phyloP scores from a whole-genome alignment of 2,113 vertebrate genomes.

The Ptilonorhynchus violaceus region DNA sequence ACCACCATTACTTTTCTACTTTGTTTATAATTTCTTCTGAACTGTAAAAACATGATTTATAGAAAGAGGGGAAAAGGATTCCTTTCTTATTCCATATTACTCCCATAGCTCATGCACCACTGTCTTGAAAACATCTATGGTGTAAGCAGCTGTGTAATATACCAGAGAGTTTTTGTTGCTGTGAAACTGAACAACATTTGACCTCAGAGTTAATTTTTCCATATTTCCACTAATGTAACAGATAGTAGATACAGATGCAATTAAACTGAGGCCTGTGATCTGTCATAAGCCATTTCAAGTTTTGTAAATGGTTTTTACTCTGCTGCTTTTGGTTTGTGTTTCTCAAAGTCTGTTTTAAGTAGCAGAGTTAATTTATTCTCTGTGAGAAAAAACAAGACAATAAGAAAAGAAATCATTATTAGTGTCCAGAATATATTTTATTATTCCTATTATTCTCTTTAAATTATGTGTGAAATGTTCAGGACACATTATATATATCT shows the following conservation, averaged over 20 bases:
- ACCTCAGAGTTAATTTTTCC: background rate
- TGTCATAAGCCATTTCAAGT: background rate
- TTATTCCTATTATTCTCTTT: background rate
- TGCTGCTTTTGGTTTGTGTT: background rate
- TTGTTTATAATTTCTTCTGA: background rate
- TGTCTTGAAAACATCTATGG: background rate
- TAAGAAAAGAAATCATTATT: background rate
- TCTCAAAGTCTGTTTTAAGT: background rate
- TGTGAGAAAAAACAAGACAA: background rate
- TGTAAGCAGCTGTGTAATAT: background rate
- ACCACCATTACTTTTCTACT: background rate
- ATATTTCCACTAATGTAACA: background rate
- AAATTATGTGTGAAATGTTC: background rate
- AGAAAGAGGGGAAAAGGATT: background rate
- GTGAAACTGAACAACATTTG: background rate
- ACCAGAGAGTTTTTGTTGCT: background rate
- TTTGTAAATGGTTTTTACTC: constrained; percentile 4
- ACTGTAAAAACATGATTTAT: background rate
- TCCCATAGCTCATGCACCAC: background rate
- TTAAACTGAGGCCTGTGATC: background rate
- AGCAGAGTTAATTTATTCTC: background rate
- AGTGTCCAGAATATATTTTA: background rate
- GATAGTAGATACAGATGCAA: background rate
- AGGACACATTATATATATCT: background rate
- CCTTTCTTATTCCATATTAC: background rate